These are phyloP conservation scores for Spodoptera exigua DNA, from an alignment of 2,888 invertebrate genomes.

Conservation along the genomic window DNA sequence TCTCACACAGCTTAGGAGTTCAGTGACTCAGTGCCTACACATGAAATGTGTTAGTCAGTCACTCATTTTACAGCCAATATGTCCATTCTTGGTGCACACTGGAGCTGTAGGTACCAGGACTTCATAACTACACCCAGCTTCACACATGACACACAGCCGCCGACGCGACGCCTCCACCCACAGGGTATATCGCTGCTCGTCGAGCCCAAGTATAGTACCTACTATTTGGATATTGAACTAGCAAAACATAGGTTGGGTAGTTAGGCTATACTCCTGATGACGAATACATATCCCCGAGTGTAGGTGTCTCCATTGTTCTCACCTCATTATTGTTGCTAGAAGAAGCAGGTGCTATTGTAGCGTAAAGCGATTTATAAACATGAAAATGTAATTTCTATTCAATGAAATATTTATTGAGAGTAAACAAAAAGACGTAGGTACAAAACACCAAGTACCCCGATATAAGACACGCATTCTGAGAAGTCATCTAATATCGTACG, in stretches of 20 bases:
- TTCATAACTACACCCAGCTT: conserved; percentile 23
- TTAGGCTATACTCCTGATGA: too few relatives aligned
- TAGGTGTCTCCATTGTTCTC: too few relatives aligned
- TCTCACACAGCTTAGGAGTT: conserved; percentile 52
- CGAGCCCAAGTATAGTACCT: too few relatives aligned
- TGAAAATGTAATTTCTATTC: conserved; percentile 14
- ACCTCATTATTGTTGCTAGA: too few relatives aligned
- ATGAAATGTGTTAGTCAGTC: conserved; percentile 52
- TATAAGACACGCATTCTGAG: too few relatives aligned
- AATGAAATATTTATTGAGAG: conserved; percentile 37
- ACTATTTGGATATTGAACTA: too few relatives aligned
- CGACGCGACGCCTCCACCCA: conserved; percentile 15
- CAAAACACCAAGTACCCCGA: too few relatives aligned
- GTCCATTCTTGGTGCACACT: conserved; percentile 55
- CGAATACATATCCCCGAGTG: too few relatives aligned
- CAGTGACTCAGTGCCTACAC: conserved; percentile 55
- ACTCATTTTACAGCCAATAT: conserved; percentile 37
- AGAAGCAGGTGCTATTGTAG: too few relatives aligned
- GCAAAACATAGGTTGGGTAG: too few relatives aligned
- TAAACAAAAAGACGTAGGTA: neutral
- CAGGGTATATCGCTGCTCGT: neutral
- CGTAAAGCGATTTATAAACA: conserved; percentile 2
- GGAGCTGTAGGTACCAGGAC: conserved; percentile 29
- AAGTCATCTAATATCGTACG: too few relatives aligned
- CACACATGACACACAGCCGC: conserved; percentile 39